Percentiles rank a stretch among this genome's conserved stretches.
phyloP scores from a whole-genome alignment of 2,888 invertebrate species.

The Clunio marinus region DNA sequence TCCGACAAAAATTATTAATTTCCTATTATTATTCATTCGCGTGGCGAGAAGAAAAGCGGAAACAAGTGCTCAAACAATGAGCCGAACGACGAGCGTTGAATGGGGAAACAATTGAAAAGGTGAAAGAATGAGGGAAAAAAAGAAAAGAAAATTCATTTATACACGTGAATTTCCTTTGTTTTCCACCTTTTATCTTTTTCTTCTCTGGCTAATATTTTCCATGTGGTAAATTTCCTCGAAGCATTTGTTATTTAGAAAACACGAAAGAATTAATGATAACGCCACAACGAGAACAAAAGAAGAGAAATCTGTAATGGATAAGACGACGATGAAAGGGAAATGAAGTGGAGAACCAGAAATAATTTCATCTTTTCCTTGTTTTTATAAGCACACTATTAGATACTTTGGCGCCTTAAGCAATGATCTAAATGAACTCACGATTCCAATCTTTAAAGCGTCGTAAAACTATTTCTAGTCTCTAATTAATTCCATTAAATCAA shows the following conservation, averaged over 20 bases:
- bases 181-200: conserved; percentile 1
- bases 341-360: conserved; percentile 12
- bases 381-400: too few relatives aligned
- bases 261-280: conserved; percentile 10
- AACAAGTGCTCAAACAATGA: neutral
- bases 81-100: neutral
- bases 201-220: conserved; percentile 31
- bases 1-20: conserved; percentile 25
- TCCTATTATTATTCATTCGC: conserved; percentile 37
- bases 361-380: conserved; percentile 32
- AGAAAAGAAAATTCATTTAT: conserved; percentile 17
- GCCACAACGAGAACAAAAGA: neutral
- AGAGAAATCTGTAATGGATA: neutral
- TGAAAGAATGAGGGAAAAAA: neutral
- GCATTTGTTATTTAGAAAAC: conserved; percentile 33
- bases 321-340: neutral
- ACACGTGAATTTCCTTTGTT: conserved; percentile 38
- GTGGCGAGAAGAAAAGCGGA: neutral
- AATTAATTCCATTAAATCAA: conserved; percentile 37
- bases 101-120: neutral
- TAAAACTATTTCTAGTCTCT: conserved; percentile 9
- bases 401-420: too few relatives aligned
- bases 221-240: conserved; percentile 29
- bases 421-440: neutral
- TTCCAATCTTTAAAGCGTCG: neutral